These are phyloP conservation scores for Sebastes wilsoni DNA, from an alignment of 2,797 vertebrate species.

Conservation along the genomic window DNA sequence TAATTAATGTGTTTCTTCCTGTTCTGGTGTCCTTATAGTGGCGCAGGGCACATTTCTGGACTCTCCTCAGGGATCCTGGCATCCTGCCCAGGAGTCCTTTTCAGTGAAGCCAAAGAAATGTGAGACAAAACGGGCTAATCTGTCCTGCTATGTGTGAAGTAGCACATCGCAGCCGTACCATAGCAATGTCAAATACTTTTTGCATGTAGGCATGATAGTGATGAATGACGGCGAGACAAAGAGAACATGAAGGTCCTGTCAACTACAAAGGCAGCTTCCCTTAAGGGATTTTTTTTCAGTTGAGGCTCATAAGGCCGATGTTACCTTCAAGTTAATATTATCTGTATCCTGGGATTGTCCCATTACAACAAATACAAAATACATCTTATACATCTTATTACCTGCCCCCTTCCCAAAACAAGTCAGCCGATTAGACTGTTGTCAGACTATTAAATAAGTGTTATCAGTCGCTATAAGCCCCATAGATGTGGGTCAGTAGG, in stretches of 20 bases:
- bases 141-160: background rate
- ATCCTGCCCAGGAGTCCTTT: conserved; percentile 10
- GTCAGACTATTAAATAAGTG: too few species aligned
- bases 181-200: conserved; percentile 1
- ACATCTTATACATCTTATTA: background rate
- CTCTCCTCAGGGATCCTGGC: conserved; percentile 29
- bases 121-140: conserved; percentile 32
- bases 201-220: background rate
- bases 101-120: conserved; percentile 23
- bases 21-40: conserved; percentile 20
- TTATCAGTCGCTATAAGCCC: too few species aligned
- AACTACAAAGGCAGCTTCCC: background rate
- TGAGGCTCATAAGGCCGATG: conserved; percentile 1
- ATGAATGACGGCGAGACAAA: conserved; percentile 23
- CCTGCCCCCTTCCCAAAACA: background rate
- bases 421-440: too few species aligned
- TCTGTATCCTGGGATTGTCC: background rate
- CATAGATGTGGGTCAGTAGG: too few species aligned
- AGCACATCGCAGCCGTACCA: conserved; percentile 1
- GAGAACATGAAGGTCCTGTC: conserved; percentile 5
- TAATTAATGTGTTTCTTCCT: conserved; percentile 46
- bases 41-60: conserved; percentile 34
- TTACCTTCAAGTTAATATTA: background rate
- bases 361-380: background rate
- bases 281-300: background rate